Base-by-base conservation (phyloP, 2,888 invertebrate genomes). In the Acleris sparsana region DNA sequence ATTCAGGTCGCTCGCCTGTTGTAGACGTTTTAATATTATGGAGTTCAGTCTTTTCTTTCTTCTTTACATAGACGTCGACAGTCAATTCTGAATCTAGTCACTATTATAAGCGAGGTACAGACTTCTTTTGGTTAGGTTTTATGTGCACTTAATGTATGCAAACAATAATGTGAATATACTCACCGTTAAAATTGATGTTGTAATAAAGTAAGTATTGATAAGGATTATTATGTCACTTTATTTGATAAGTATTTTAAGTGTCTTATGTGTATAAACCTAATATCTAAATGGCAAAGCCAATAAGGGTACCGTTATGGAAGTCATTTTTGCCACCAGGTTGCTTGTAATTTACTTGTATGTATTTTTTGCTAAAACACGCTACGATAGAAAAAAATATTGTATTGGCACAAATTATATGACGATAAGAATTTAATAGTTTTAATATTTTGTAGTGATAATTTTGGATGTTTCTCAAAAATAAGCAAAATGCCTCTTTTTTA, bases 1-100 rank as follows among this genome's bases (percentile, higher is more conserved):
- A 84, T 73, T 78, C 81, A 44, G 83, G 80, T 51, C 75, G 71
- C 70, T 73, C 72, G 68, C 75, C 73, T 48, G 71, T 79, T 59
- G 70, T 83, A 68, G 62, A 69, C n/a, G 60, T 66, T 52, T 58
- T 73, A n/a, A 71, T 84, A 48, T 76, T 87, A 82, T 88, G 84
- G 82, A 78, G 80, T 79, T 70, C 80, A 67, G 84, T 79, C 76
- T 84, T 87, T 72, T 77, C 80, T 68, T 91, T 89, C 79, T 87
- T 86, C 77, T 87, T 89, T 71, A 89, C 88, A 79, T 89, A 88
- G 76, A 71, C 73, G 61, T 72, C 65, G 63, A 71, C 69, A 71
- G 74, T 76, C 73, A 80, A 74, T 79, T 78, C 71, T 73, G 69
- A 73, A 74, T 76, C 77, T 83, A 84, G 83, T 82, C 80, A 76